Percentiles rank a stretch among this genome's conserved stretches.
Conservation (phyloP, 2,888 invertebrate species). For the Stictocephala bisonia region DNA sequence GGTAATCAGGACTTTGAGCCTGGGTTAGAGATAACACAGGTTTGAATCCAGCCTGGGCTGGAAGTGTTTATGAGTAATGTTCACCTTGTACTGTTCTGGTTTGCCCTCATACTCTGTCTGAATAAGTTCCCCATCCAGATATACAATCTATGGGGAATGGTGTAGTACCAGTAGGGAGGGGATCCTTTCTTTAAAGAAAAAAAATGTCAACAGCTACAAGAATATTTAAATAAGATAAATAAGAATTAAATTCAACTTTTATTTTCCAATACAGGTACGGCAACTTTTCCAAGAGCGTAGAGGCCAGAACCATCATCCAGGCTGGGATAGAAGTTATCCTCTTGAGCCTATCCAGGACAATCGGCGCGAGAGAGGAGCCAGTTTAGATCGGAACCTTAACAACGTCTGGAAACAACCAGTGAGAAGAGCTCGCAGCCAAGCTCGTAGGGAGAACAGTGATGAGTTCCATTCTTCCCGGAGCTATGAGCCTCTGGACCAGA, state of each 20-base stretch:
- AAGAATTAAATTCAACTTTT: neutral
- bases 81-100: too few species aligned
- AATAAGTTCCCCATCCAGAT: too few species aligned
- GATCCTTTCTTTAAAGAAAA: too few species aligned
- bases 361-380: constrained; percentile 51
- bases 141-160: too few species aligned
- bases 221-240: too few species aligned
- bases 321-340: constrained; percentile 80
- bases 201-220: too few species aligned
- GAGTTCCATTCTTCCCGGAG: constrained; percentile 1
- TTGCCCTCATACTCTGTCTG: too few species aligned
- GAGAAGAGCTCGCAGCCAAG: constrained; percentile 54
- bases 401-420: constrained; percentile 59
- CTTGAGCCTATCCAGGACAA: constrained; percentile 77
- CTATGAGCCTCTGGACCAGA: constrained; percentile 26
- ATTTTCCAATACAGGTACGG: constrained; percentile 77
- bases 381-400: constrained; percentile 51
- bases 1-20: too few species aligned
- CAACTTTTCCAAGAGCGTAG: constrained; percentile 87
- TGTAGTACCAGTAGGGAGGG: too few species aligned
- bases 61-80: too few species aligned
- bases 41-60: too few species aligned
- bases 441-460: constrained; percentile 1
- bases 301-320: constrained; percentile 50
- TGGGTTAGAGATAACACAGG: too few species aligned